Base-by-base conservation (phyloP, 1,140 invertebrate species). In the Cydia amplana region DNA sequence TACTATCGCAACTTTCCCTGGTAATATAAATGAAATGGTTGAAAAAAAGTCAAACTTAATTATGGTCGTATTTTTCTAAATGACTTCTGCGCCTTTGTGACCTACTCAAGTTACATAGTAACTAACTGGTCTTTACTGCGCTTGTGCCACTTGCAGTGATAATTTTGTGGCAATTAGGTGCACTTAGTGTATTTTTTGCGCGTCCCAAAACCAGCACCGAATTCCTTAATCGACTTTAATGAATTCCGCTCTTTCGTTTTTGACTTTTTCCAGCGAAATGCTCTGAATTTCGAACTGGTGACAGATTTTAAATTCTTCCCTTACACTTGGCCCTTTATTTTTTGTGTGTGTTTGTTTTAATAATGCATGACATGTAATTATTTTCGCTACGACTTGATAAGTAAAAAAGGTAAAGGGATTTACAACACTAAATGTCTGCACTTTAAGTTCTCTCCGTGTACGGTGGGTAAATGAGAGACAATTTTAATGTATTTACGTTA, bases 281-380 rank as follows among this genome's bases (percentile, higher is more conserved):
- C 83, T 85, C 82, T 82, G 89, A 89, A 90, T 93, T 87, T 88
- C 84, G 84, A 85, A 80, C 79, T 80, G 87, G 88, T 93, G 91
- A 93, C 88, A 93, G 87, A 93, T 91, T 91, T 91, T 88, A 89
- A 93, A 91, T 91, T 93, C 87, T 90, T 91, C 84, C 79, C 86
- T 91, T 93, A 91, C 90, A 93, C 90, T 93, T 93, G 89, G 84
- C 79, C 77, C 64, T 83, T 80, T 73, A 77, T 64, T 91, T 92
- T 88, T 91, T 89, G 74, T 65, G 23, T 64, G 43, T 78, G 77
- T 84, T 85, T 85, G 86, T 85, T 90, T 91, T 83, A 89, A 92
- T 92, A 92, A 92, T 91, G 83, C 89, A 91, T 92, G 86, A 90
- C 78, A 79, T 86, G 85, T 88, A 85, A 87, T 90, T 88, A 88